These are phyloP conservation scores for Stramonita haemastoma DNA, from an alignment of 2,888 invertebrate genomes.

Conservation along the genomic window DNA sequence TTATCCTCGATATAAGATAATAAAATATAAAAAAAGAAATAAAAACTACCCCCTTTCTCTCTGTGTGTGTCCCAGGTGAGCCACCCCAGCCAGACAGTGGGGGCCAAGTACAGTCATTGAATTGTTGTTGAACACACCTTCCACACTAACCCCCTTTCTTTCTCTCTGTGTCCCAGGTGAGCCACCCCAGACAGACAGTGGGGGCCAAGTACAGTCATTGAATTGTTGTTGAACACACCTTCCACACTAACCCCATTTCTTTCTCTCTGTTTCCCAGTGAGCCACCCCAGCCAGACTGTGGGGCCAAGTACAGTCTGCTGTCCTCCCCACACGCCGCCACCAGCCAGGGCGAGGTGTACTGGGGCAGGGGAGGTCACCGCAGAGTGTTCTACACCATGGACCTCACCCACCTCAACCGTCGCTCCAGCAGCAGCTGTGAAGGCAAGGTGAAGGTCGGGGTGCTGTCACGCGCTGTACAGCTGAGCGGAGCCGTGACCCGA, in stretches of 20 bases:
- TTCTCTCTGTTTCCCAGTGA: slow-evolving; percentile 42
- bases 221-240: no score
- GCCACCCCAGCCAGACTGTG: slow-evolving; percentile 58
- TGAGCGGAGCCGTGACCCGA: slow-evolving; percentile 42
- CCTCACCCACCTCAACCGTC: slow-evolving; percentile 40
- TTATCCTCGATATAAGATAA: no score
- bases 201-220: no score
- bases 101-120: no score
- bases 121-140: no score
- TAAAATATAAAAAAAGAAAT: no score
- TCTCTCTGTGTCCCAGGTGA: no score
- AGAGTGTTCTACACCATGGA: slow-evolving; percentile 50
- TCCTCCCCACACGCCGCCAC: slow-evolving; percentile 42
- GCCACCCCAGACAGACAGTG: no score
- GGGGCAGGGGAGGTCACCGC: slow-evolving; percentile 57
- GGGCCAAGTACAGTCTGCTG: slow-evolving; percentile 50
- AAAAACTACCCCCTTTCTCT: no score
- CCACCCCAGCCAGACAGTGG: no score
- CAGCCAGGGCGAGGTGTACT: slow-evolving; percentile 56
- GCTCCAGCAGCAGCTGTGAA: slow-evolving; percentile 42
- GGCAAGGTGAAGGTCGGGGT: slow-evolving; percentile 53
- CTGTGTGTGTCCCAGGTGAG: no score
- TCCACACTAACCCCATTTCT: background rate
- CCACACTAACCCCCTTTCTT: no score
- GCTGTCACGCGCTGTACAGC: slow-evolving; percentile 51